phyloP scores from a whole-genome alignment of 2,888 invertebrate species.

The Portevinia maculata region DNA sequence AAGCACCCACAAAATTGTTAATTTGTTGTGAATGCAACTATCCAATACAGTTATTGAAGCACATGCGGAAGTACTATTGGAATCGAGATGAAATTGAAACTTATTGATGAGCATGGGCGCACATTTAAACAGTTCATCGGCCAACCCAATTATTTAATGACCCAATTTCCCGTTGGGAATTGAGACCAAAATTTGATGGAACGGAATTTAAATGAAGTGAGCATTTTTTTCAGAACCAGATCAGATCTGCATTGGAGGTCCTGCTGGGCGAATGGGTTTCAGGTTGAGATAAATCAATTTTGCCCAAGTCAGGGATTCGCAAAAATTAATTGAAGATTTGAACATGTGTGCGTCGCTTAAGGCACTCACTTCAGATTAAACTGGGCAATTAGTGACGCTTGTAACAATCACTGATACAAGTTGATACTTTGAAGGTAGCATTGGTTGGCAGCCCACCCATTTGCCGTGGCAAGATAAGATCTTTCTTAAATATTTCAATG shows the following conservation, averaged over 20 bases:
- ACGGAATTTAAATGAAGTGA: conserved; percentile 60
- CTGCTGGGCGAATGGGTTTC: conserved; percentile 46
- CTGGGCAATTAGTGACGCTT: conserved; percentile 70
- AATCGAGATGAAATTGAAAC: conserved; percentile 52
- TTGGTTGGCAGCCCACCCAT: conserved; percentile 59
- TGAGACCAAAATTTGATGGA: conserved; percentile 54
- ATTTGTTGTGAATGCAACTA: conserved; percentile 42
- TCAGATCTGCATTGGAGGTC: conserved; percentile 57
- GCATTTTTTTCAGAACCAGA: conserved; percentile 32
- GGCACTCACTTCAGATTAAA: conserved; percentile 44
- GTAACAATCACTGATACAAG: conserved; percentile 67
- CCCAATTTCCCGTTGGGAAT: conserved; percentile 54
- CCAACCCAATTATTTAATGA: conserved; percentile 55
- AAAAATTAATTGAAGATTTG: conserved; percentile 34
- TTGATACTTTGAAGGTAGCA: conserved; percentile 57
- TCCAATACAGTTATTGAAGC: neutral
- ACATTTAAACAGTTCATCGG: conserved; percentile 41
- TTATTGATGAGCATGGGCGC: conserved; percentile 42
- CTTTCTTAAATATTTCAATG: conserved; percentile 24
- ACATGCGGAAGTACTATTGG: conserved; percentile 66
- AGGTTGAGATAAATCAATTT: conserved; percentile 55
- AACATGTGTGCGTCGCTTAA: conserved; percentile 8
- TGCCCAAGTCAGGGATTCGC: conserved; percentile 38
- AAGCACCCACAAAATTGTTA: conserved; percentile 46
- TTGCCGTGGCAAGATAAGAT: conserved; percentile 51